phyloP scores from a whole-genome alignment of 2,113 vertebrate species.

The Gymnobelideus leadbeateri region DNA sequence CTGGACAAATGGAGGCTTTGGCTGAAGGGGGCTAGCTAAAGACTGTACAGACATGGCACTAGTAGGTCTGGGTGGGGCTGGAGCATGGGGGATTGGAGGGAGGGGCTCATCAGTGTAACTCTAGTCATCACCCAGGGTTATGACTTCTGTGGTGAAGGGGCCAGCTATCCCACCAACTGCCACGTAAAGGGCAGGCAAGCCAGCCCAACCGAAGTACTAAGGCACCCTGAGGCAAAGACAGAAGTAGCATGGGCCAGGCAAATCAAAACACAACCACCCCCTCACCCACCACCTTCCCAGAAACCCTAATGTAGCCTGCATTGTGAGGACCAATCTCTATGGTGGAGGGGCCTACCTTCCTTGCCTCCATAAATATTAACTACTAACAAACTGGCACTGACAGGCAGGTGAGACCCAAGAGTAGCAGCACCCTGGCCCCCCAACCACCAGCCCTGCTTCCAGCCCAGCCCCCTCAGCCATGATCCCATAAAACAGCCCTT shows the following conservation, averaged over 20 bases:
- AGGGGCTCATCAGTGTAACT: neutral
- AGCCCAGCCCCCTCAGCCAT: neutral
- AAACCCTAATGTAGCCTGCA: neutral
- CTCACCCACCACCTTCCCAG: neutral
- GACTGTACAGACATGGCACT: neutral
- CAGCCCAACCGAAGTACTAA: neutral
- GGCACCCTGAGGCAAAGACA: neutral
- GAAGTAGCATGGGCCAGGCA: neutral
- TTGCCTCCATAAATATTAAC: neutral
- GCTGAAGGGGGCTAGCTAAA: neutral
- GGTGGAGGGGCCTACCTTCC: neutral
- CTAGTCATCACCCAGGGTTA: neutral
- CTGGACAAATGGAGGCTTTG: neutral
- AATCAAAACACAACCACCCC: neutral
- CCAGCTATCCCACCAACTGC: neutral
- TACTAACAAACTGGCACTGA: neutral
- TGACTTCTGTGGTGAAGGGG: neutral
- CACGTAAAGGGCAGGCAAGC: neutral
- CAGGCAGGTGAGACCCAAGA: neutral
- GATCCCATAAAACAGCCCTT: neutral
- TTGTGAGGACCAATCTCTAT: neutral
- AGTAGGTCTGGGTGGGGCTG: neutral
- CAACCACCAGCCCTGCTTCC: neutral
- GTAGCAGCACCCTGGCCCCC: too few species aligned
- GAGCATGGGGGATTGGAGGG: neutral